Percentiles rank a stretch among this genome's conserved stretches.
Evolutionary conservation across 1,140 invertebrate species (phyloP).

Genomic region (Calephelis virginiensis): DNA sequence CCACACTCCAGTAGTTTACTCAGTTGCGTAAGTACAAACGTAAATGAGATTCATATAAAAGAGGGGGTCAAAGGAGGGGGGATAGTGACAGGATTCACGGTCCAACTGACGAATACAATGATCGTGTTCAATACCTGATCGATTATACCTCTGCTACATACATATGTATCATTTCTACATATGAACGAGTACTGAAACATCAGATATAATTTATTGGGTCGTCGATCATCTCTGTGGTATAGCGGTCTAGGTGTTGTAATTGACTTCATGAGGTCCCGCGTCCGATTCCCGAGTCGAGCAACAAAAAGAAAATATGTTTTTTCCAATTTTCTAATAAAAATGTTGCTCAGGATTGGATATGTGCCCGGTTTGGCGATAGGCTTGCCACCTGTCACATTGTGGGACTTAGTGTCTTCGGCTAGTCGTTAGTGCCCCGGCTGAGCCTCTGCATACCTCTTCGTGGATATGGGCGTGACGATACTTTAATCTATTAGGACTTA

Average conservation of each 20-base stretch:
- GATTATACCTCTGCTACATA: constrained; percentile 66
- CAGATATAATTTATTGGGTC: constrained; percentile 20
- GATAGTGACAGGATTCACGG: constrained; percentile 72
- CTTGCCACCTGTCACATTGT: no score
- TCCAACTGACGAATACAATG: constrained; percentile 72
- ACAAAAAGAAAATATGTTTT: no score
- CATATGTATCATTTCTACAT: constrained; percentile 30
- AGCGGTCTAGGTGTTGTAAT: no score
- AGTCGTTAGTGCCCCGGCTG: no score
- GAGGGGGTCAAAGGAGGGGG: constrained; percentile 40
- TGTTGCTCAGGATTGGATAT: no score
- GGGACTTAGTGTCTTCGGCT: no score
- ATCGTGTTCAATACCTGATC: constrained; percentile 72
- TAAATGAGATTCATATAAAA: constrained; percentile 68
- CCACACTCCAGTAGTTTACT: constrained; percentile 57
- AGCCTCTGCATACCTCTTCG: no score
- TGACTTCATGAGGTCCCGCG: not conserved
- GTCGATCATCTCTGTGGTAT: not conserved
- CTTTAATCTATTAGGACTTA: no score
- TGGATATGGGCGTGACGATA: no score
- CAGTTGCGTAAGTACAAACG: constrained; percentile 69
- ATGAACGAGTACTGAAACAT: constrained; percentile 1
- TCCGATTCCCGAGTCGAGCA: no score
- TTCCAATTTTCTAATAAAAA: no score
- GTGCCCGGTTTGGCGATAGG: no score